Conservation (phyloP, 2,888 invertebrate species). For the Eupithecia dodoneata region DNA sequence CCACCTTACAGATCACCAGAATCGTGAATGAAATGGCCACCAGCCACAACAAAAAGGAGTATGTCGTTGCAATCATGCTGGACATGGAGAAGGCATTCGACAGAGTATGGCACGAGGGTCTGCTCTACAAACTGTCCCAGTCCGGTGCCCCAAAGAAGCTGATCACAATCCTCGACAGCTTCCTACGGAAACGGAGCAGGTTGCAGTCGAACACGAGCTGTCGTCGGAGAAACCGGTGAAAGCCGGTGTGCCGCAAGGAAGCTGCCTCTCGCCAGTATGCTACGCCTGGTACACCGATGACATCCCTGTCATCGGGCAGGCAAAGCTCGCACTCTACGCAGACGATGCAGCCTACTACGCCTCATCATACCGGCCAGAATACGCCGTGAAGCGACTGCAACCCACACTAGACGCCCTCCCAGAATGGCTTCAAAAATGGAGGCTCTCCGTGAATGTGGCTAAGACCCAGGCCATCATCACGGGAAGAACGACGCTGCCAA, state of each 20-base stretch:
- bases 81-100: background rate
- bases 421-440: constrained; percentile 20
- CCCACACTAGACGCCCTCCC: constrained; percentile 15
- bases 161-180: constrained; percentile 34
- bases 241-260: constrained; percentile 3
- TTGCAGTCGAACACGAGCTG: background rate
- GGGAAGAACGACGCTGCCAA: background rate
- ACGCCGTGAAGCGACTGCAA: constrained; percentile 9
- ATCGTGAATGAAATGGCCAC: no score
- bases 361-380: constrained; percentile 1
- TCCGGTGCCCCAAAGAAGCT: constrained; percentile 3
- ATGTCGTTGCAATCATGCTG: no score
- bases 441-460: constrained; percentile 3
- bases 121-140: constrained; percentile 35
- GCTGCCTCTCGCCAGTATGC: constrained; percentile 33
- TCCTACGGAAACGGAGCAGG: constrained; percentile 26
- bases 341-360: constrained; percentile 24
- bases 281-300: constrained; percentile 40
- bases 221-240: background rate
- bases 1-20: no score
- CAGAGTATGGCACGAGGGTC: background rate
- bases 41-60: no score
- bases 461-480: constrained; percentile 14
- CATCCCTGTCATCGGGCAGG: constrained; percentile 30
- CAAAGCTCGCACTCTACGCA: constrained; percentile 43